Evolutionary conservation across 1,140 invertebrate genomes (phyloP).

Genomic region (Drosophila sechellia): DNA sequence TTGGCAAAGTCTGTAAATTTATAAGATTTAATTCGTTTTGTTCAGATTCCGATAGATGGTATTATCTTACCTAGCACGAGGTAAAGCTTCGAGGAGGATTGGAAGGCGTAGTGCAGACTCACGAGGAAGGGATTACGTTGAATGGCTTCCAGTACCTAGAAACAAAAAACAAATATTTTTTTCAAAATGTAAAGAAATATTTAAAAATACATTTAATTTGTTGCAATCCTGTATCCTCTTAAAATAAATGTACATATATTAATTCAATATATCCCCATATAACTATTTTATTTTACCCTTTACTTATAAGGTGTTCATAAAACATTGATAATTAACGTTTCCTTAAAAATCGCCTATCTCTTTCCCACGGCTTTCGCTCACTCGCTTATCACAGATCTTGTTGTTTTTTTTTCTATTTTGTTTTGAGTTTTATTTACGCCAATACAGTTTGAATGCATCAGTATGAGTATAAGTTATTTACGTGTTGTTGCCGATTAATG

Average conservation of each 20-base stretch:
- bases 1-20: slow-evolving; percentile 93
- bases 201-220: not conserved
- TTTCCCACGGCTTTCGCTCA: not conserved
- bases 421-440: slow-evolving; percentile 11
- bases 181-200: too few relatives aligned
- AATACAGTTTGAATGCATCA: not conserved
- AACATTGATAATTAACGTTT: not conserved
- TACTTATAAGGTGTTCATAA: not conserved
- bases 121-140: slow-evolving; percentile 95
- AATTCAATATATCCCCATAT: not conserved
- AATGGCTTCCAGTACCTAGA: slow-evolving; percentile 93
- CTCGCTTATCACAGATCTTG: slow-evolving; percentile 13
- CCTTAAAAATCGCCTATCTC: not conserved
- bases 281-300: not conserved
- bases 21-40: slow-evolving; percentile 49
- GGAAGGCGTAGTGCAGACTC: slow-evolving; percentile 97
- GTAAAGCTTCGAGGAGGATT: slow-evolving; percentile 96
- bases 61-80: slow-evolving; percentile 92
- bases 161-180: not conserved
- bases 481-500: slow-evolving; percentile 16
- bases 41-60: not conserved
- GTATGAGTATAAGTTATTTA: slow-evolving; percentile 14
- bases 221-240: not conserved
- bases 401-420: slow-evolving; percentile 8
- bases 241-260: not conserved